Evolutionary conservation across 2,113 vertebrate genomes (phyloP).

Genomic region (Pachycephala philippinensis): DNA sequence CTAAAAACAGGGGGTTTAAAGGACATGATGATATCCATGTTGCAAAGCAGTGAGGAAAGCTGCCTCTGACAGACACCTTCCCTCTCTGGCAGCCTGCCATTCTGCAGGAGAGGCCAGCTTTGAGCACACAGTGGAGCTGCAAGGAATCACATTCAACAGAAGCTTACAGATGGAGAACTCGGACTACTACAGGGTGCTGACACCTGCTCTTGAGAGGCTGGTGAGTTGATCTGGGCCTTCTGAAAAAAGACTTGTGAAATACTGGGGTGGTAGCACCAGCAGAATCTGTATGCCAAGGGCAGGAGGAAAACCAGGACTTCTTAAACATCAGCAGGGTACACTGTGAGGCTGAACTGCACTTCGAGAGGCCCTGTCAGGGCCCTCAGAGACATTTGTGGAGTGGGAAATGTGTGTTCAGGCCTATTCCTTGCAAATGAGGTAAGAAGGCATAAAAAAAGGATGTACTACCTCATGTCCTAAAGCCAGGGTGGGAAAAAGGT

Average conservation of each 20-base stretch:
- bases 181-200: conserved; percentile 74
- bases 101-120: conserved; percentile 10
- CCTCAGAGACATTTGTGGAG: not conserved
- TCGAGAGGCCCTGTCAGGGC: rapidly evolving
- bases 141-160: conserved; percentile 77
- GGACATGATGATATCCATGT: not conserved
- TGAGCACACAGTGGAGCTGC: conserved; percentile 79
- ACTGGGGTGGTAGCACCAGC: not conserved
- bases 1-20: not conserved
- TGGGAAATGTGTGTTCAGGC: not conserved
- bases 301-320: not conserved
- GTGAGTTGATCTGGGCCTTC: conserved; percentile 56
- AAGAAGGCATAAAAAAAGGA: not conserved
- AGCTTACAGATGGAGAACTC: conserved; percentile 75
- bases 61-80: not conserved
- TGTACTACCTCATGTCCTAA: not conserved
- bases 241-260: not conserved
- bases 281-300: not conserved
- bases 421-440: not conserved
- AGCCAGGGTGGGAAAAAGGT: not conserved
- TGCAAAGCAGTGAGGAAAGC: not conserved
- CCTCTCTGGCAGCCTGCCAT: conserved; percentile 57
- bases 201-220: conserved; percentile 78
- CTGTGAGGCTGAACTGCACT: not conserved
- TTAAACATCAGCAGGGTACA: not conserved